Conservation (phyloP, 2,888 invertebrate genomes). For the Pyrgus malvae region DNA sequence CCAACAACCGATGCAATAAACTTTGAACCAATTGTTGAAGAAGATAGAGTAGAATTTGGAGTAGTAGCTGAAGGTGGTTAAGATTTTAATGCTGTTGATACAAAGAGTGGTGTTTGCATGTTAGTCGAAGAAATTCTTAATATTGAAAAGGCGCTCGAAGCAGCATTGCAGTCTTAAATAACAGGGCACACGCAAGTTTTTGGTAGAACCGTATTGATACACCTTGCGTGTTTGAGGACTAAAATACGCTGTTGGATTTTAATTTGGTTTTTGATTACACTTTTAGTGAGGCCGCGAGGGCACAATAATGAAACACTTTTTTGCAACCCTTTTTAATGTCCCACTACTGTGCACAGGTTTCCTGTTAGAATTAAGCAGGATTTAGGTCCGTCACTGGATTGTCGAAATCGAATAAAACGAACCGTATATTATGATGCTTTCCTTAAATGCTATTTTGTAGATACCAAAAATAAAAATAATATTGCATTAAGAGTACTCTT, state of each 20-base stretch:
- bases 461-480: no score
- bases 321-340: no score
- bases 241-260: constrained; percentile 10
- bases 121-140: constrained; percentile 58
- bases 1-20: background rate
- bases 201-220: constrained; percentile 38
- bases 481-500: no score
- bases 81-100: background rate
- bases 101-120: constrained; percentile 59
- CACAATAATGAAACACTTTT: background rate
- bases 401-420: no score
- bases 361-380: no score
- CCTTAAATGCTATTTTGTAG: no score
- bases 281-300: background rate
- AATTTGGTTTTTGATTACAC: constrained; percentile 5
- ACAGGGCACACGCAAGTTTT: constrained; percentile 42
- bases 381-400: no score
- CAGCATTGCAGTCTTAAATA: constrained; percentile 57
- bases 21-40: background rate
- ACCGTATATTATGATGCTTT: no score
- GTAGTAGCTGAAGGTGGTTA: background rate
- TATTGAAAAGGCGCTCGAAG: constrained; percentile 55
- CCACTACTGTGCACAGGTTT: no score
- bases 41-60: background rate
- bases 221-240: constrained; percentile 13